Base-by-base conservation (phyloP, 2,113 vertebrate species). In the Perognathus longimembris region DNA sequence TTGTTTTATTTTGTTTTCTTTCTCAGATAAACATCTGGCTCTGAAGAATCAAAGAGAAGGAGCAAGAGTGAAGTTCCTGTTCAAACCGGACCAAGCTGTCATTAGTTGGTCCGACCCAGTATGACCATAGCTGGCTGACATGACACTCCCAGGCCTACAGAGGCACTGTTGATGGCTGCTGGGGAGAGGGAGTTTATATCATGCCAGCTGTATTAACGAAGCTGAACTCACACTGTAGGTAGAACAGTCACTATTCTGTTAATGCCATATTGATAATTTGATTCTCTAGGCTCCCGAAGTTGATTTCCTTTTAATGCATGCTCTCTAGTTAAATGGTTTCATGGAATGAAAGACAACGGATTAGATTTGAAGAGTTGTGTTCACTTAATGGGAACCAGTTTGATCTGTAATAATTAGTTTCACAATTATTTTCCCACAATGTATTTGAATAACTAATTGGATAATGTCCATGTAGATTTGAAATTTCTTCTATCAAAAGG, bases 391-490 rank as follows among this genome's bases (percentile, higher is more conserved):
- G 74, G 91, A 97, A 88, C 64, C 70, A 93, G 64, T 90, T 92
- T 94, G 70, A 93, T 95, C 86, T 96, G 78, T 80, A 93, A 90
- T 92, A 95, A 95, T 94, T 93, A 90, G 71, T 88, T 95, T 92
- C 85, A 90, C 7, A 50, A 94, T 94, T 95, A 95, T 94, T 92
- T 86, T 50, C 71, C 91, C 95, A 92, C 73, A 93, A 88, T 90
- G 42, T 85, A 87, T 96, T 95, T 94, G 79, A 94, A 92, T 82
- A 94, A 92, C 93, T 97, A 96, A 97, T 90, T 95, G 88, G 76
- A 90, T 96, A 95, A 94, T 93, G 82, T 88, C 90, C 91, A 91
- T 66, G 73, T 88, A 74, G 85, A 79, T 88, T 94, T 94, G 78
- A 96, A 96, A 95, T 95, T 93, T 85, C 54, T 94, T 94, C 82